Percentiles rank a stretch among this genome's conserved stretches.
phyloP scores from a whole-genome alignment of 2,888 invertebrate species.

The Nomada goodeniana region DNA sequence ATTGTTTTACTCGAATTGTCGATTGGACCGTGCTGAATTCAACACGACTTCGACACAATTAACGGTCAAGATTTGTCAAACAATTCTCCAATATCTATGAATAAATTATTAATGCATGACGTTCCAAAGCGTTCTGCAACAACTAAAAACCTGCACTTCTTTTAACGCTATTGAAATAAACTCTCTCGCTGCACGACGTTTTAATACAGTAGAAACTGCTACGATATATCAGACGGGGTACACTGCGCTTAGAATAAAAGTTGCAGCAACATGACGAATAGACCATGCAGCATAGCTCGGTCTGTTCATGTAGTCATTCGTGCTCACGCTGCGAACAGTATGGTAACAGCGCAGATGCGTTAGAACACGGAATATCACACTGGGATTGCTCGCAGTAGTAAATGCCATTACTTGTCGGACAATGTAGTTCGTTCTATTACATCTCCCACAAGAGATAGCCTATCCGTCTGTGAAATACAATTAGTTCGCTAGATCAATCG shows the following conservation, averaged over 20 bases:
- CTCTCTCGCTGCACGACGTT: neutral
- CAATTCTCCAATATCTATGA: too few relatives aligned
- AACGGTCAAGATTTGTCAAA: too few relatives aligned
- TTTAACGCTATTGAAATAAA: neutral
- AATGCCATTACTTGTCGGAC: conserved; percentile 23
- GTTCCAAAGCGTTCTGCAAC: too few relatives aligned
- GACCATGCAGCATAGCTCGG: neutral
- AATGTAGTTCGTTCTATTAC: conserved; percentile 17
- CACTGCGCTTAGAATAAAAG: neutral
- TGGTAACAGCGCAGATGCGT: neutral
- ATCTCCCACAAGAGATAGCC: conserved; percentile 18
- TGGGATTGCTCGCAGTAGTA: conserved; percentile 5
- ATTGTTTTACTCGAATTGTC: conserved; percentile 11
- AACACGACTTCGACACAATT: too few relatives aligned
- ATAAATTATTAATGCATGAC: too few relatives aligned
- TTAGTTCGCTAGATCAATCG: conserved; percentile 21
- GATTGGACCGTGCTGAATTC: neutral
- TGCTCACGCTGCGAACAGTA: neutral
- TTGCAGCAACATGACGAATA: neutral
- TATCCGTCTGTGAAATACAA: conserved; percentile 37
- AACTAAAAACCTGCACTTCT: neutral
- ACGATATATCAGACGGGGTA: neutral
- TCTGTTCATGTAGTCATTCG: conserved; percentile 1
- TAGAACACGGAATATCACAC: conserved; percentile 14
- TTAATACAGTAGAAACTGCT: neutral